phyloP scores from a whole-genome alignment of 2,888 invertebrate genomes.

The Habroteleia sp. region DNA sequence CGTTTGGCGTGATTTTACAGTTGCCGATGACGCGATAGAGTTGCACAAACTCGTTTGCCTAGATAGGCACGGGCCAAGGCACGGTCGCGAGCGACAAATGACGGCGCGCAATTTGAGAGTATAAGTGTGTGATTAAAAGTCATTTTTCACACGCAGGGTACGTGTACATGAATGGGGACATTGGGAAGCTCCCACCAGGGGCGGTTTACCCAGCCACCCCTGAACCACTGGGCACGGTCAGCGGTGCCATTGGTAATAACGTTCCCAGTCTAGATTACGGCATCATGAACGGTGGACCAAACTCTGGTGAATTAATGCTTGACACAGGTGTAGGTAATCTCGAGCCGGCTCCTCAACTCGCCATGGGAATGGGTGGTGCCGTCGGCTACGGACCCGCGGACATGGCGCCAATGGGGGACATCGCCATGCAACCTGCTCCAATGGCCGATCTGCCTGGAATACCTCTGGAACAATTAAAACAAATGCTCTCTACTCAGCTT shows the following conservation, averaged over 20 bases:
- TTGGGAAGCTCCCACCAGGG: conserved; percentile 88
- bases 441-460: conserved; percentile 82
- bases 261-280: conserved; percentile 79
- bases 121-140: conserved; percentile 12
- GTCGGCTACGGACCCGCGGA: conserved; percentile 77
- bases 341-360: conserved; percentile 76
- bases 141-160: conserved; percentile 83
- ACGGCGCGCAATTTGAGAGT: background rate
- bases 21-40: too few species aligned
- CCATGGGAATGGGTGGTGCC: conserved; percentile 79
- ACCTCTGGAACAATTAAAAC: conserved; percentile 88
- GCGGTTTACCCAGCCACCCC: conserved; percentile 87
- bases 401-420: conserved; percentile 79
- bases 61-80: too few species aligned
- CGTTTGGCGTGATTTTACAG: too few species aligned
- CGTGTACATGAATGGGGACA: conserved; percentile 92
- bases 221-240: conserved; percentile 83
- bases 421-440: conserved; percentile 81
- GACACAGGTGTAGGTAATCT: conserved; percentile 77
- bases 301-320: conserved; percentile 77
- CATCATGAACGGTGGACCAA: conserved; percentile 79
- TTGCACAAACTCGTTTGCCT: too few species aligned
- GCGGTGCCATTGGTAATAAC: conserved; percentile 74
- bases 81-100: conserved; percentile 5
- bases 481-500: conserved; percentile 90